Conservation (phyloP, 2,797 vertebrate species). For the Propithecus perrieri region DNA sequence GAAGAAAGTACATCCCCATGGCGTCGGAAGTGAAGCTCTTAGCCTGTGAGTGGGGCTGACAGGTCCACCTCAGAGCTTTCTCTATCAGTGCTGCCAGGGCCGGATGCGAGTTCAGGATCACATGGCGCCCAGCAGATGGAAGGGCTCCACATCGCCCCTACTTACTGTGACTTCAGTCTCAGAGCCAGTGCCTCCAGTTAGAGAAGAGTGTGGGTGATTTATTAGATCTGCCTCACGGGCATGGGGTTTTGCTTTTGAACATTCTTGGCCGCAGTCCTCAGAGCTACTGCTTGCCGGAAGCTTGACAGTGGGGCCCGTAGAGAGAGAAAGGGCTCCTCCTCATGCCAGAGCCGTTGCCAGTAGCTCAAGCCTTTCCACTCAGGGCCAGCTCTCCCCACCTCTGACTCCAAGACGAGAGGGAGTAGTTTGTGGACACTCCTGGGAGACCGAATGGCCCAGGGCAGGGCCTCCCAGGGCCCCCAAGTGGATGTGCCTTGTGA, state of each 20-base stretch:
- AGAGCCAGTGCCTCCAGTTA: not conserved
- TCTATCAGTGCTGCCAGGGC: not conserved
- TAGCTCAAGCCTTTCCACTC: not conserved
- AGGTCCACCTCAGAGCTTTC: not conserved
- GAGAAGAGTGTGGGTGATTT: not conserved
- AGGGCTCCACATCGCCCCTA: not conserved
- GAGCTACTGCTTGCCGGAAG: conserved; percentile 46
- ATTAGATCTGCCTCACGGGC: conserved; percentile 2
- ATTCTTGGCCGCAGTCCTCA: conserved; percentile 32
- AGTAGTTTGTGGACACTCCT: not conserved
- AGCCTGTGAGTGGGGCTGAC: not conserved
- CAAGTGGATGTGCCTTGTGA: not conserved
- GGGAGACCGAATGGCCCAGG: not conserved
- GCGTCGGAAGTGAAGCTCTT: not conserved
- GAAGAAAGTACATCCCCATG: not conserved
- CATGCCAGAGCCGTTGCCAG: not conserved
- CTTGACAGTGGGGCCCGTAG: not conserved
- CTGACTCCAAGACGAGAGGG: not conserved
- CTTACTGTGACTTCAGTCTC: not conserved
- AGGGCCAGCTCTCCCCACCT: not conserved
- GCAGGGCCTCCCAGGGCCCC: not conserved
- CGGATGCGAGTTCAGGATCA: not conserved
- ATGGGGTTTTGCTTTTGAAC: conserved; percentile 30
- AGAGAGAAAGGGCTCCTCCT: not conserved
- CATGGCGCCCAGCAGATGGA: not conserved